These are phyloP conservation scores for Pterocles burchelli DNA, from an alignment of 2,113 vertebrate genomes.

Conservation along the genomic window DNA sequence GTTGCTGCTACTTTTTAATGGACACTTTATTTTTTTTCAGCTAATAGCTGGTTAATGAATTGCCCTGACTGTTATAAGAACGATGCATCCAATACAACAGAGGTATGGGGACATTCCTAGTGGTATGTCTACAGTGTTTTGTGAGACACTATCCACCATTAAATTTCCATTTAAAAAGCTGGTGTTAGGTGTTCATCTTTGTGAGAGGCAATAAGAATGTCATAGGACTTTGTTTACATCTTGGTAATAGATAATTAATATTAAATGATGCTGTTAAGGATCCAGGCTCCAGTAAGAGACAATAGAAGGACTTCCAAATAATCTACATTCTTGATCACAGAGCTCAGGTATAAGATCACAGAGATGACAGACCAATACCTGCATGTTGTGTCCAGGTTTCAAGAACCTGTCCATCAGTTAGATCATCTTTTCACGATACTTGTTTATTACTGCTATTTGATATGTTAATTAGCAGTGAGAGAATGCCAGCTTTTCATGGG, in stretches of 20 bases:
- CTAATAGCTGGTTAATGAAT: conserved; percentile 44
- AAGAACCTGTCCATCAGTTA: not conserved
- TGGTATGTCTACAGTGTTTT: conserved; percentile 26
- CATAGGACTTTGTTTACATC: not conserved
- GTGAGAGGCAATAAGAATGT: not conserved
- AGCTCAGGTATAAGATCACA: not conserved
- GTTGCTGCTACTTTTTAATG: not conserved
- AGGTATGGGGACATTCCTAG: conserved; percentile 25
- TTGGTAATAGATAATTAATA: not conserved
- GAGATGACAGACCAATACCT: not conserved
- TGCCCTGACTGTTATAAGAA: conserved; percentile 19
- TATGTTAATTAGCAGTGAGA: not conserved
- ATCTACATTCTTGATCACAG: not conserved
- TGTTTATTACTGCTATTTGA: not conserved
- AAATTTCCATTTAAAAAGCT: not conserved
- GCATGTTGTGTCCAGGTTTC: not conserved
- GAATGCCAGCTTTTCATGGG: not conserved
- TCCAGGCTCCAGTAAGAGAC: not conserved
- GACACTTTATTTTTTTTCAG: not conserved
- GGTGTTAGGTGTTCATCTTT: not conserved
- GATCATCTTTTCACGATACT: not conserved
- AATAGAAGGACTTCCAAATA: not conserved
- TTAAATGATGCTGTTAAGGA: not conserved
- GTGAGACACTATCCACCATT: conserved; percentile 1
- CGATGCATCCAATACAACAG: not conserved